Conservation (phyloP, 2,797 vertebrate species). For the Sylvilagus floridanus region DNA sequence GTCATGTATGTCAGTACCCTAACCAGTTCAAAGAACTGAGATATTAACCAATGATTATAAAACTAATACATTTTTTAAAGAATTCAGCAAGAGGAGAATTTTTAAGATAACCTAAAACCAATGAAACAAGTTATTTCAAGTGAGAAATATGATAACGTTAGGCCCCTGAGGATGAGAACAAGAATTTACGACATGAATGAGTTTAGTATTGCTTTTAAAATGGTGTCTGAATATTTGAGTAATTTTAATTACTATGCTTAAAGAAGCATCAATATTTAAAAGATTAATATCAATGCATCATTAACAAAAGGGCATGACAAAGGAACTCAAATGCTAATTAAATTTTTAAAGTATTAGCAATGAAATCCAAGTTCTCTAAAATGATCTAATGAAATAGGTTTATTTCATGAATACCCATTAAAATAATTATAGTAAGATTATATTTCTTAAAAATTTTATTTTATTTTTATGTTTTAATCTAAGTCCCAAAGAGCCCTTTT, state of each 20-base stretch:
- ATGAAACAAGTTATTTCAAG: slow-evolving; percentile 22
- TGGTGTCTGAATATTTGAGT: slow-evolving; percentile 30
- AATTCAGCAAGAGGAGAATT: neutral
- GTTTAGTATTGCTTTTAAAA: slow-evolving; percentile 70
- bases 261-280: slow-evolving; percentile 65
- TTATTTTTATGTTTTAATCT: slow-evolving; percentile 61
- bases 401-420: slow-evolving; percentile 22
- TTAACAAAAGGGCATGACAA: slow-evolving; percentile 49
- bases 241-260: slow-evolving; percentile 64
- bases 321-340: slow-evolving; percentile 66
- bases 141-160: neutral
- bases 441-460: slow-evolving; percentile 56
- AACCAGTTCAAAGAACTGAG: slow-evolving; percentile 25
- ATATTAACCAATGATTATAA: slow-evolving; percentile 15
- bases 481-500: neutral
- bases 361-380: slow-evolving; percentile 54
- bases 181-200: slow-evolving; percentile 39
- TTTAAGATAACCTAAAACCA: slow-evolving; percentile 68
- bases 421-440: neutral
- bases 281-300: slow-evolving; percentile 56
- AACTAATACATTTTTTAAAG: slow-evolving; percentile 16
- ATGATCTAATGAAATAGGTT: slow-evolving; percentile 30
- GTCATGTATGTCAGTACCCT: neutral
- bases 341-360: slow-evolving; percentile 14
- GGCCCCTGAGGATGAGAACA: slow-evolving; percentile 39